Evolutionary conservation across 2,888 invertebrate genomes (phyloP).

Genomic region (Gymnosoma rotundatum): DNA sequence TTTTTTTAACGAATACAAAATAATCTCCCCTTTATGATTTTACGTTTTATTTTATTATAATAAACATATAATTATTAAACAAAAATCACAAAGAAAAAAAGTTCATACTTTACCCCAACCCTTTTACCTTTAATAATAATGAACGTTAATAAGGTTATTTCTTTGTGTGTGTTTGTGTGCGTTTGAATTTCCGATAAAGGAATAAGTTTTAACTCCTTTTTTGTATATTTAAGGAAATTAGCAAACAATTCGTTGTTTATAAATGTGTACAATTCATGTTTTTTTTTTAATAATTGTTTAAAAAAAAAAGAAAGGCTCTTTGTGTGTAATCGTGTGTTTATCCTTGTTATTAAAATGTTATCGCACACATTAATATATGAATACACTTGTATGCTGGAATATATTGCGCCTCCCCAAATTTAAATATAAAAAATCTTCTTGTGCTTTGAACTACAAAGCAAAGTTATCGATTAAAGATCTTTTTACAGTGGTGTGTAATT

Average conservation of each 20-base stretch:
- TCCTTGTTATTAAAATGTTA: not conserved
- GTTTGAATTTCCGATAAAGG: slow-evolving; percentile 35
- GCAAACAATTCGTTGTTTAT: slow-evolving; percentile 56
- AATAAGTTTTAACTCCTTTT: slow-evolving; percentile 43
- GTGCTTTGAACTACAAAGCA: too few relatives aligned
- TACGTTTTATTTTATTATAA: slow-evolving; percentile 41
- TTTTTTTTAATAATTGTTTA: slow-evolving; percentile 20
- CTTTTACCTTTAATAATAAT: slow-evolving; percentile 21
- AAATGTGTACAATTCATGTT: slow-evolving; percentile 52
- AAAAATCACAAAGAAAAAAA: slow-evolving; percentile 28
- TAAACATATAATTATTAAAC: slow-evolving; percentile 68
- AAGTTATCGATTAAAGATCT: too few relatives aligned
- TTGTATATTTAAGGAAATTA: slow-evolving; percentile 41
- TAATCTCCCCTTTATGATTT: slow-evolving; percentile 45
- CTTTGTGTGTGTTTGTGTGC: slow-evolving; percentile 5
- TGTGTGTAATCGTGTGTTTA: slow-evolving; percentile 78
- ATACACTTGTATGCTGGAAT: not conserved
- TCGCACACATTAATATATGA: not conserved
- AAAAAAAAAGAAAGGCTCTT: slow-evolving; percentile 48
- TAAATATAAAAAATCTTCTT: too few relatives aligned
- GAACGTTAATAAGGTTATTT: slow-evolving; percentile 67
- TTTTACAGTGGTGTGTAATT: too few relatives aligned
- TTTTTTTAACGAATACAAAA: slow-evolving; percentile 37
- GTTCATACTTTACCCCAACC: slow-evolving; percentile 12
- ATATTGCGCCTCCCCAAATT: too few relatives aligned